These are phyloP conservation scores for Leptinotarsa defecta DNA, from an alignment of 1,140 invertebrate species.

Conservation along the genomic window DNA sequence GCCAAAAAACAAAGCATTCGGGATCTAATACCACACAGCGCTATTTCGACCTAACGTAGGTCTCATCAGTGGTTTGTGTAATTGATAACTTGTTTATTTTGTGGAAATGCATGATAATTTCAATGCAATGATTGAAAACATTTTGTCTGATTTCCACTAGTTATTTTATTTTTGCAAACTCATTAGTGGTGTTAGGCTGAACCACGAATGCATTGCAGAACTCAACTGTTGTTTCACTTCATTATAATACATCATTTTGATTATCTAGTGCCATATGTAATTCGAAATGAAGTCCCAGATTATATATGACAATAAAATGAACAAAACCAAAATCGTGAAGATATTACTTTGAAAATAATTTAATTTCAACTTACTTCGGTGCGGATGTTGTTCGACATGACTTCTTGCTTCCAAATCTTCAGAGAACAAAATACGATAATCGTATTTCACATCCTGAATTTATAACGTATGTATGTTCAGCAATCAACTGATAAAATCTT, in stretches of 20 bases:
- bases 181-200: no score
- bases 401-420: background rate
- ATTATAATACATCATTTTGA: background rate
- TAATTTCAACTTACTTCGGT: background rate
- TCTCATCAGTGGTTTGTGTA: no score
- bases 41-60: no score
- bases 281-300: background rate
- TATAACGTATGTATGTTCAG: background rate
- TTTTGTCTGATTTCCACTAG: background rate
- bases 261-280: background rate
- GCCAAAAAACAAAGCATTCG: no score
- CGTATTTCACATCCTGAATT: background rate
- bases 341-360: background rate
- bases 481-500: background rate
- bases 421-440: no score
- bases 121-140: background rate
- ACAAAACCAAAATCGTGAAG: background rate
- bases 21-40: no score
- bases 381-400: slow-evolving; percentile 14
- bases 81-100: no score
- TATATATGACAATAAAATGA: background rate
- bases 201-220: background rate
- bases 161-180: no score
- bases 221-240: background rate
- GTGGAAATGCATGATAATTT: no score